Evolutionary conservation across 2,888 invertebrate species (phyloP), one percentile per base, ranked within the genome.

Genomic region (Eilema depressum): DNA sequence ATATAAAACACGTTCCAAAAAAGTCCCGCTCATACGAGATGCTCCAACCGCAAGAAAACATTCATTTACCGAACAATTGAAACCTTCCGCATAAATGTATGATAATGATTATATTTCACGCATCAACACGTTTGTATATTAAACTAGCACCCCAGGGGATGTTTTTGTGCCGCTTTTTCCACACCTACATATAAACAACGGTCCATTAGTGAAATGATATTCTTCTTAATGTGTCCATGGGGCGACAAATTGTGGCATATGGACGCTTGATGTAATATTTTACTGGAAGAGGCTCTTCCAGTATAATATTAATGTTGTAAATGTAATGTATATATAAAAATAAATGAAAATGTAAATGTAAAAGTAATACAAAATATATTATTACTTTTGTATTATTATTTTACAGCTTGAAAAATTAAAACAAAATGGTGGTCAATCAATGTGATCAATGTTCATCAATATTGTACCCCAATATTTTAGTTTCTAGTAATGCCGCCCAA

Each of bases 161-260:
- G 76, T 82, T 83, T 80, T 85, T 84, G 80, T 78, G 76, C 75
- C 68, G 76, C 77, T 78, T 86, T 89, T 88, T 89, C 86, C 80
- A 83, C 76, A 82, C 73, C 73, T 76, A 85, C 84, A 79, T 79
- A 86, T 82, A 87, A 87, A 86, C 89, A 88, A 87, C 83, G 84
- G 86, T 91, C 92, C 93, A 93, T 93, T 93, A 93, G 92, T 85
- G 91, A 88, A 92, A 93, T 92, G 89, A 93, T 92, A 91, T 93
- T 92, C 88, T 87, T 89, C 88, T 91, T 91, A 92, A 92, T 90
- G 88, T 88, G 89, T 88, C 89, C 89, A 89, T 86, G 82, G 86
- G 82, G 86, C 88, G 86, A 86, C 86, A 84, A 89, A 88, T 88
- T 88, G 86, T 84, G 83, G 76, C 84, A 85, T 85, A 85, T 86